Base-by-base conservation (phyloP, 2,797 vertebrate species). In the Liasis olivaceus region DNA sequence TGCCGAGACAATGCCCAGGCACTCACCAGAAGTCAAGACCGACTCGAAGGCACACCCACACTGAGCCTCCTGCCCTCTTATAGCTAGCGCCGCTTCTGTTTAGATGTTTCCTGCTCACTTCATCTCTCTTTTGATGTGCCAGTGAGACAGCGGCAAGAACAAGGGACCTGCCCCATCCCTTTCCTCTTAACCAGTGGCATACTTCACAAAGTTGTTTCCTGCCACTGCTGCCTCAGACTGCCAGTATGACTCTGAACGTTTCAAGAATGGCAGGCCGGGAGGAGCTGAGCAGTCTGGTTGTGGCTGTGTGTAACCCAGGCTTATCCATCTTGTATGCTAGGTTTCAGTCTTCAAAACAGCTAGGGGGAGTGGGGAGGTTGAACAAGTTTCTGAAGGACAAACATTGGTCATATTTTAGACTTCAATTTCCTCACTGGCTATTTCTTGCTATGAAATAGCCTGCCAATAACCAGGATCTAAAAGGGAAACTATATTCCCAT, bases 401-500 rank as follows among this genome's bases (percentile, higher is more conserved):
- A 51, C n/a, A 0, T 42, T 66, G 54, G 42, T 26, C 13, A 56
- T 51, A 64, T 85, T 85, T 93, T 93, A 66, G 90, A 66, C 2
- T 3, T 89, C 60, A 92, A 20, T 24, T 90, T 89, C 63, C 87
- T 36, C 0, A 26, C 66, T 90, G 1, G 0, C 58, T 90, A 93
- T 87, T 3, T 59, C 0, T 58, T 4, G 89, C 14, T 3, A 59
- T 89, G 12, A 0, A 87, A 88, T 7, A 31, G 47, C n/a, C 13
- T 90, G 88, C 87, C 2, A 3, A 20, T 31, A 7, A 90, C 59
- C 60, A 6, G 28, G 20, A 12, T 36, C 63, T 63, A 62, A 22
- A 58, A 90, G 64, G 4, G 89, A 58, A 69, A 28, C 3, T 92
- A 86, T 72, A 56, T 88, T 94, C 20, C 15, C 22, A 90, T 88